phyloP scores from a whole-genome alignment of 2,888 invertebrate species.

The Labia minor region DNA sequence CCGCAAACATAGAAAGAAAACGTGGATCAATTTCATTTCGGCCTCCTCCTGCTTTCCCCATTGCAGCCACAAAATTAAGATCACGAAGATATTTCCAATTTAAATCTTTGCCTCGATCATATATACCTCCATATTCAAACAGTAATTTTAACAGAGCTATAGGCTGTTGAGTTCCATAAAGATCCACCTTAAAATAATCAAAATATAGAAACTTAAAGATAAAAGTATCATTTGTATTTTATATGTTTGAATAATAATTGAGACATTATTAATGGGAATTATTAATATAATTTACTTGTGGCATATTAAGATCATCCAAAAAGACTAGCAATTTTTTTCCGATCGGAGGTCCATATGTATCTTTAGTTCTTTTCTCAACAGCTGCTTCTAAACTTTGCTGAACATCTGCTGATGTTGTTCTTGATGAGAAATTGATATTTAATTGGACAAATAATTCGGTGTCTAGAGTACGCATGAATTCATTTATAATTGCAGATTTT shows the following conservation, averaged over 20 bases:
- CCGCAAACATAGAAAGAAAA: slow-evolving; percentile 82
- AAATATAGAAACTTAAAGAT: too few relatives aligned
- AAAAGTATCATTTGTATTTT: not conserved
- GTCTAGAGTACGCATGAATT: slow-evolving; percentile 63
- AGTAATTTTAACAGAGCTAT: slow-evolving; percentile 82
- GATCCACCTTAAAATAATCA: slow-evolving; percentile 43
- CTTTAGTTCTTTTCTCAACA: slow-evolving; percentile 82
- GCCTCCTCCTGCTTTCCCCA: slow-evolving; percentile 82
- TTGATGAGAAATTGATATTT: slow-evolving; percentile 82
- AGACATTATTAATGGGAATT: slow-evolving; percentile 14
- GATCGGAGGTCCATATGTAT: slow-evolving; percentile 78
- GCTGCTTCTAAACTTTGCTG: slow-evolving; percentile 77
- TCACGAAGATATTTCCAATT: slow-evolving; percentile 61
- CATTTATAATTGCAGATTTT: slow-evolving; percentile 78
- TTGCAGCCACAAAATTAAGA: slow-evolving; percentile 62
- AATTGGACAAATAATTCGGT: slow-evolving; percentile 58
- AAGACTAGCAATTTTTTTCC: slow-evolving; percentile 83
- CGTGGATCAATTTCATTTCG: slow-evolving; percentile 82
- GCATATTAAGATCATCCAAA: slow-evolving; percentile 94
- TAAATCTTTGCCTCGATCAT: slow-evolving; percentile 77
- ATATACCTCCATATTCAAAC: slow-evolving; percentile 81
- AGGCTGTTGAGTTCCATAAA: slow-evolving; percentile 87
- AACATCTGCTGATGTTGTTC: slow-evolving; percentile 83
- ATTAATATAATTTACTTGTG: slow-evolving; percentile 49
- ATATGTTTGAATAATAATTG: slow-evolving; percentile 16